These are phyloP conservation scores for Apostichopus japonicus DNA, from an alignment of 35 echinoderm and acorn worm species.

Conservation along the genomic window DNA sequence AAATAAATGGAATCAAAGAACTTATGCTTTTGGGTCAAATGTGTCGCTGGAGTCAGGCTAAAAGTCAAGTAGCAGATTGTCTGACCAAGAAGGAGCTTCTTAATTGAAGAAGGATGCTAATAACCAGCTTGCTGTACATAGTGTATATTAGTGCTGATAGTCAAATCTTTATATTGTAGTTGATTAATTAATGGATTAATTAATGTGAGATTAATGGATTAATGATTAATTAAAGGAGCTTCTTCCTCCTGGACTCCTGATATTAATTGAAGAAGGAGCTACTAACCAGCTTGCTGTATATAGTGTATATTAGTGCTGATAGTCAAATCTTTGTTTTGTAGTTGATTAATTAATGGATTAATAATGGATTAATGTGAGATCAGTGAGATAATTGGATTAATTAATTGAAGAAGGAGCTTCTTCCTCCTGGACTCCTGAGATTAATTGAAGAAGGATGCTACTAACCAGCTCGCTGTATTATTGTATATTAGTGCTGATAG, in stretches of 20 bases:
- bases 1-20: constrained; percentile 52
- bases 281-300: background rate
- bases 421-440: no score
- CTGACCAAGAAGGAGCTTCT: constrained; percentile 46
- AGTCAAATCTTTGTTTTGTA: no score
- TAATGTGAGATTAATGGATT: no score
- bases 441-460: background rate
- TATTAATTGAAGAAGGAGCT: background rate
- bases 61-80: constrained; percentile 52
- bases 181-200: no score
- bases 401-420: constrained; percentile 2
- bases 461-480: background rate
- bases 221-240: no score
- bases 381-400: no score
- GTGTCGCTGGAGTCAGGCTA: constrained; percentile 13
- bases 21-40: background rate
- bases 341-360: no score
- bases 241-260: no score
- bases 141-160: background rate
- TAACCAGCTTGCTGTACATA: background rate
- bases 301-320: background rate
- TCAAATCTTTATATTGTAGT: no score
- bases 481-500: background rate
- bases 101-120: background rate
- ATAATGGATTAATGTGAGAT: no score